phyloP scores from a whole-genome alignment of 2,888 invertebrate species.

The Gari tellinella region DNA sequence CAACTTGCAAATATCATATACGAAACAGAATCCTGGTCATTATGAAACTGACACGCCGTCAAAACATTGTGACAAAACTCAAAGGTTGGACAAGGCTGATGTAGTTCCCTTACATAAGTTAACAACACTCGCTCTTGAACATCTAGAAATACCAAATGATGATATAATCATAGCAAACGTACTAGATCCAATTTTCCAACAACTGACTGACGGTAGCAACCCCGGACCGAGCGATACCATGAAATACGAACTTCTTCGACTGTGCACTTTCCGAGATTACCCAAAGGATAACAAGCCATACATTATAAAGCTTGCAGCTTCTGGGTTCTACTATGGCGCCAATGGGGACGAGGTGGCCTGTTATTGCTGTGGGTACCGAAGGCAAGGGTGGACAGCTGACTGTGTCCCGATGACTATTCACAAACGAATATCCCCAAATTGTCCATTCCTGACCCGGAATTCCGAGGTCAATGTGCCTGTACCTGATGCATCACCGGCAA shows the following conservation, averaged over 20 bases:
- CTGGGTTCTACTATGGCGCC: slow-evolving; percentile 50
- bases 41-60: no score
- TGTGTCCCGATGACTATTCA: slow-evolving; percentile 44
- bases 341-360: slow-evolving; percentile 53
- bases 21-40: no score
- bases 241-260: slow-evolving; percentile 45
- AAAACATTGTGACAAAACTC: no score
- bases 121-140: no score
- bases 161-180: no score
- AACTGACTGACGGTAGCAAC: slow-evolving; percentile 25
- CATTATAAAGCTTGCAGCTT: slow-evolving; percentile 29
- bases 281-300: slow-evolving; percentile 50
- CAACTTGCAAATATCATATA: no score
- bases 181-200: slow-evolving; percentile 34
- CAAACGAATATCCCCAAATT: slow-evolving; percentile 32
- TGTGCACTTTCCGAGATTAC: slow-evolving; percentile 47
- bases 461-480: slow-evolving; percentile 36
- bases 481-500: no score
- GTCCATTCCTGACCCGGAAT: slow-evolving; percentile 42
- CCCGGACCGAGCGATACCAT: slow-evolving; percentile 42
- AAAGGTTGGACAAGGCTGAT: no score
- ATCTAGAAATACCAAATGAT: no score
- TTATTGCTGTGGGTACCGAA: slow-evolving; percentile 47
- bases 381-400: slow-evolving; percentile 30
- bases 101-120: no score